Evolutionary conservation across 2,113 vertebrate genomes (phyloP).

Genomic region (Leucosticte australis): DNA sequence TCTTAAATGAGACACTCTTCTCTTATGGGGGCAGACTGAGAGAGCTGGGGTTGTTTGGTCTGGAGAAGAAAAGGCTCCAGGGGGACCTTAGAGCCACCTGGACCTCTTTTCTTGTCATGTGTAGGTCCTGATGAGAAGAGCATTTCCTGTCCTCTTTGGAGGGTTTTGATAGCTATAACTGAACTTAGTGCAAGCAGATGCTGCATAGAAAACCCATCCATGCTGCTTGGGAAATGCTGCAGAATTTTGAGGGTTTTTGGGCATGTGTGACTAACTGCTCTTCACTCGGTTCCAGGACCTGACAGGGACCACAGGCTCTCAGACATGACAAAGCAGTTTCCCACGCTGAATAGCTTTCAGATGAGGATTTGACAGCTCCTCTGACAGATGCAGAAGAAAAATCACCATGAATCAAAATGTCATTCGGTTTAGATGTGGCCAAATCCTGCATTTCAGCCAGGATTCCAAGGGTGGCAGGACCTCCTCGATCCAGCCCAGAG

Average conservation of each 20-base stretch:
- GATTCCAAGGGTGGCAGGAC: background rate
- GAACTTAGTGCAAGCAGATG: background rate
- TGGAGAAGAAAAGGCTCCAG: background rate
- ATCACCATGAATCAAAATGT: background rate
- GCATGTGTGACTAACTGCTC: background rate
- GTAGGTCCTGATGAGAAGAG: background rate
- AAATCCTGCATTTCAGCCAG: rapidly evolving
- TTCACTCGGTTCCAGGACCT: background rate
- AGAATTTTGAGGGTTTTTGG: background rate
- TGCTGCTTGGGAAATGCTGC: background rate
- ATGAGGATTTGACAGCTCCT: slow-evolving; percentile 5
- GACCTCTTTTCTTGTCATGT: background rate
- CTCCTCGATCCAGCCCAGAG: rapidly evolving
- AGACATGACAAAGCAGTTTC: slow-evolving; percentile 5
- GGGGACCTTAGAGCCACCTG: background rate
- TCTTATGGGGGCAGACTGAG: background rate
- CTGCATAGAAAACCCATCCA: background rate
- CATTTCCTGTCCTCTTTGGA: background rate
- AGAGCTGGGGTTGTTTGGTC: background rate
- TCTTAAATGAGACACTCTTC: background rate
- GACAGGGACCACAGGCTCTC: background rate
- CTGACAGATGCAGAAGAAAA: background rate
- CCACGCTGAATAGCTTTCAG: background rate
- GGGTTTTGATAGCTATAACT: background rate
- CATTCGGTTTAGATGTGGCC: background rate